These are phyloP conservation scores for Phymatocera aterrima DNA, from an alignment of 2,888 invertebrate species.

Conservation along the genomic window DNA sequence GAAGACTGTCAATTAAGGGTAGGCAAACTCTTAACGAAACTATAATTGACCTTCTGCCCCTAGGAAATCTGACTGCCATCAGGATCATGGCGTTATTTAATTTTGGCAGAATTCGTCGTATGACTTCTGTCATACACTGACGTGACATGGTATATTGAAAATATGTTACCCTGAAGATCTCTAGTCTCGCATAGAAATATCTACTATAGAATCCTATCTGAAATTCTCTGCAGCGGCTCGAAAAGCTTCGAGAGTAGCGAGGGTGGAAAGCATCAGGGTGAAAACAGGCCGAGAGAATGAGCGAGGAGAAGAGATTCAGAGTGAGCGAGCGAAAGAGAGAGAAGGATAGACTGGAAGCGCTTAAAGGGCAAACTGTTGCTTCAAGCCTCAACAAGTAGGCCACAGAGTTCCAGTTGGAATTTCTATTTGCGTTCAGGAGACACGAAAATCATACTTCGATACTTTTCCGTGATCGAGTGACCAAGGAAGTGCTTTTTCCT, in stretches of 20 bases:
- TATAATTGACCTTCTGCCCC: conserved; percentile 2
- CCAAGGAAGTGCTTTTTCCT: conserved; percentile 4
- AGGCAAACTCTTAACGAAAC: conserved; percentile 2
- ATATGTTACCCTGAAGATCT: not conserved
- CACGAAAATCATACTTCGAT: conserved; percentile 27
- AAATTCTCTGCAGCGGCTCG: conserved; percentile 31
- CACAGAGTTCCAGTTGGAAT: conserved; percentile 43
- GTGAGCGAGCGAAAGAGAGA: conserved; percentile 18
- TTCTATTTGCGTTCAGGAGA: conserved; percentile 36
- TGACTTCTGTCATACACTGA: not conserved
- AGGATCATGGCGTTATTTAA: not conserved
- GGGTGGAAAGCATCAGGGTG: conserved; percentile 17
- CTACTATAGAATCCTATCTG: conserved; percentile 19
- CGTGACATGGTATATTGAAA: not conserved
- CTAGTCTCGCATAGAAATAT: not conserved
- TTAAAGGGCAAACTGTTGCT: conserved; percentile 73
- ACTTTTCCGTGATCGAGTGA: conserved; percentile 25
- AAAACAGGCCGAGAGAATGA: conserved; percentile 24
- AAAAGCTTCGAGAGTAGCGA: not conserved
- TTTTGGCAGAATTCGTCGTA: not conserved
- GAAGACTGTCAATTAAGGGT: not conserved
- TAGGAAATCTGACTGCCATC: not conserved
- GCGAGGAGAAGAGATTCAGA: not conserved
- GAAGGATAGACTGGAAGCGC: conserved; percentile 44
- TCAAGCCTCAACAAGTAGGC: conserved; percentile 71